A percentile compares a stretch with the other conserved stretches of the same genome.
These are phyloP conservation scores for Orthonyx spaldingii DNA, from an alignment of 2,113 vertebrate species.

Conservation along the genomic window DNA sequence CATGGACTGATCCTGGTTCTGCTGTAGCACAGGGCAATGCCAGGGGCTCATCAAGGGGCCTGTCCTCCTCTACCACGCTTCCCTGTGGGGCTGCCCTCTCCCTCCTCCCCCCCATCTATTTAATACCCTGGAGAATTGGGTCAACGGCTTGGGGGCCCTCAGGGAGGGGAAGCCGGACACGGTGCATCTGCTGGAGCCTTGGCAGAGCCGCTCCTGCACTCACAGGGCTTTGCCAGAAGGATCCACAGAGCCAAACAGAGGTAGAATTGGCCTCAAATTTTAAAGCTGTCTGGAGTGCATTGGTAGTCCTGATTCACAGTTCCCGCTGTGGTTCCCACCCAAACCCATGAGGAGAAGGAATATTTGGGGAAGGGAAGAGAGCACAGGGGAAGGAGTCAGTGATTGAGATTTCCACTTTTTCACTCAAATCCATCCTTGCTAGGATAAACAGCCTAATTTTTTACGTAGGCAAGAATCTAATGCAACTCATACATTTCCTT, in stretches of 20 bases:
- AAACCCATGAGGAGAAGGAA: neutral
- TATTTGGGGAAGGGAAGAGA: neutral
- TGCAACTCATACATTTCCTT: neutral
- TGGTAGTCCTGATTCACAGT: neutral
- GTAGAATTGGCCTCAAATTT: neutral
- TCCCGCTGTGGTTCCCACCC: neutral
- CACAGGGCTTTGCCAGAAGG: neutral
- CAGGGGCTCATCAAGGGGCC: neutral
- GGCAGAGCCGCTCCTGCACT: neutral
- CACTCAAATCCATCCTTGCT: neutral
- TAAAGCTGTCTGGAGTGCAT: neutral
- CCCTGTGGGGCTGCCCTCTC: neutral
- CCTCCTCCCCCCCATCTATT: neutral
- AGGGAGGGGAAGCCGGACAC: neutral
- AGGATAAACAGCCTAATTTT: neutral
- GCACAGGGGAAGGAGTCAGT: neutral
- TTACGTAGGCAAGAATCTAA: neutral
- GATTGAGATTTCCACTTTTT: neutral
- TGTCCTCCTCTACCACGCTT: neutral
- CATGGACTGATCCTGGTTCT: neutral
- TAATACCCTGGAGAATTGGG: neutral
- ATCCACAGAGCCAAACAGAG: neutral
- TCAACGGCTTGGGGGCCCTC: neutral
- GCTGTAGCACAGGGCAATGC: fast-evolving
- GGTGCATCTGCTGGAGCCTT: neutral